Evolutionary conservation across 2,113 vertebrate species (phyloP).

Genomic region (Phalacrocorax aristotelis): DNA sequence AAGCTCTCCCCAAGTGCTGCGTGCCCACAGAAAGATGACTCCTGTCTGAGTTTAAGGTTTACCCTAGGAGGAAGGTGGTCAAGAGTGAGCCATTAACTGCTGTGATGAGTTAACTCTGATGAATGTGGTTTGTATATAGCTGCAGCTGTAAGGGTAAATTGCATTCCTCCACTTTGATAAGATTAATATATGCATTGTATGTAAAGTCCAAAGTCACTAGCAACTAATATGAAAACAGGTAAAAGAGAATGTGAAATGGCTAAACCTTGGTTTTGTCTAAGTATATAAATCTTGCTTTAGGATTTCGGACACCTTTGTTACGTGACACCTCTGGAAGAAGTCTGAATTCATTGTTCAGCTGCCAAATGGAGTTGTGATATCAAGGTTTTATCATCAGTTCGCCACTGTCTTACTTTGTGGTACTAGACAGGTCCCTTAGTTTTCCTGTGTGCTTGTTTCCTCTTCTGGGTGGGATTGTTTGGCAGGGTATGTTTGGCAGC

Average conservation of each 20-base stretch:
- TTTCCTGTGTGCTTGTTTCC: background rate
- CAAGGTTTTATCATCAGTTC: background rate
- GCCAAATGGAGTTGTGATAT: background rate
- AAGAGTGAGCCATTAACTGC: background rate
- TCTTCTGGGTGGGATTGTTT: background rate
- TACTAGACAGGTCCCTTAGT: background rate
- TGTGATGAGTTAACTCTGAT: background rate
- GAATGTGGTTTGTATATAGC: background rate
- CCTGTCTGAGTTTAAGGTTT: background rate
- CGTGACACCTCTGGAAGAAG: background rate
- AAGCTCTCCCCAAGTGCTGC: background rate
- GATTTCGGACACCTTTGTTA: background rate
- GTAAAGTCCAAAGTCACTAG: background rate
- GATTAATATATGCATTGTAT: background rate
- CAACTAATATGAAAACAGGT: background rate
- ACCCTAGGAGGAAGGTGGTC: background rate
- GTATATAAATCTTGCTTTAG: background rate
- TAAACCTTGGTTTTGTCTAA: background rate
- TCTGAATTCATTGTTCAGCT: background rate
- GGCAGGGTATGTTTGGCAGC: background rate
- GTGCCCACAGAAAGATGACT: background rate
- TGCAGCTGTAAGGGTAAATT: background rate
- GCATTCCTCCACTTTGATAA: background rate
- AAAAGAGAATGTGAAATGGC: background rate
- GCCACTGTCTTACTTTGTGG: background rate